A percentile compares a stretch with the other conserved stretches of the same genome.
Conservation (phyloP, 2,888 invertebrate species). For the Synergus itoensis region DNA sequence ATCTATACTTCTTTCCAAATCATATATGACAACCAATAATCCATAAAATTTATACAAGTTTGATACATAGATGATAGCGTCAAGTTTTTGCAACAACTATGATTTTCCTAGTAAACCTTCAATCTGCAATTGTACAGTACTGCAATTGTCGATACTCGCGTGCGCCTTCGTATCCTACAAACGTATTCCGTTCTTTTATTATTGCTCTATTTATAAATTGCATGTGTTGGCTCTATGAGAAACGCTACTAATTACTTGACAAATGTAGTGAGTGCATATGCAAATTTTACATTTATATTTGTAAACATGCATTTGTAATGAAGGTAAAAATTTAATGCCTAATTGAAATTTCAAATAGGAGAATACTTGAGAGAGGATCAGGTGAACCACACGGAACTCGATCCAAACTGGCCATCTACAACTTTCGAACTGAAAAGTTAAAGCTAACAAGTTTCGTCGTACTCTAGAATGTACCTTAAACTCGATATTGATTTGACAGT, state of each 20-base stretch:
- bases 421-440: constrained; percentile 7
- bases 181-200: constrained; percentile 16
- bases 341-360: constrained; percentile 14
- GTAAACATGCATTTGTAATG: background rate
- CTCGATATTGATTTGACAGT: constrained; percentile 10
- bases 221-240: too few relatives aligned
- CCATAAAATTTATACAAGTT: background rate
- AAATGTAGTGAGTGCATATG: background rate
- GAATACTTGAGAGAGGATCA: constrained; percentile 23
- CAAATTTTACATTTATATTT: background rate
- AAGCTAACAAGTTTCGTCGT: background rate
- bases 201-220: background rate
- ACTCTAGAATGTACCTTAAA: background rate
- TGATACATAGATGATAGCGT: constrained; percentile 11
- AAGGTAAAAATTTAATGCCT: background rate
- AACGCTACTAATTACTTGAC: background rate
- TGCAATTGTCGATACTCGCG: constrained; percentile 20
- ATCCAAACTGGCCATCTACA: constrained; percentile 20
- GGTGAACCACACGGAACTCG: constrained; percentile 31
- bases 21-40: background rate
- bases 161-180: background rate
- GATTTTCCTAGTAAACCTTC: constrained; percentile 10
- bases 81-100: constrained; percentile 24
- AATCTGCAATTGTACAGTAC: constrained; percentile 8
- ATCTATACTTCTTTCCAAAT: background rate